Evolutionary conservation across 2,888 invertebrate species (phyloP), one percentile per base, ranked within the genome.

Genomic region (Pachliopta kotzebuea): DNA sequence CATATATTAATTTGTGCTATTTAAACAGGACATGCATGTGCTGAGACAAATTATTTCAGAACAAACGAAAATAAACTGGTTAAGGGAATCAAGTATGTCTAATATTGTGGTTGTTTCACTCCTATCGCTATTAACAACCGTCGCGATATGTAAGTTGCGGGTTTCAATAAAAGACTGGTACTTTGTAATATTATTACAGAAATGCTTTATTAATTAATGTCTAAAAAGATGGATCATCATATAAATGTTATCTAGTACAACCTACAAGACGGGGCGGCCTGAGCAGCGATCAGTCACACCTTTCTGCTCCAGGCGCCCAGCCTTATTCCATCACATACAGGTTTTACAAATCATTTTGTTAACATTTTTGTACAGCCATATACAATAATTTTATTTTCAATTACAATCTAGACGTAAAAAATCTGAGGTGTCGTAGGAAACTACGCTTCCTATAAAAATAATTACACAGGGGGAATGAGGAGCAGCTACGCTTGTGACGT

Each of bases 181-280:
- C 80, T 85, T 90, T 89, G 89, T 90, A 90, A 91, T 91, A 90
- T 93, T 93, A 93, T 93, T 93, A 93, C 93, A 93, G 93, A 93
- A 93, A 93, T 93, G 92, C 93, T 93, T 93, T 93, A 93, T 93
- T 90, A 93, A 93, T 92, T 93, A 93, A 93, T 93, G 91, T 93
- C 93, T 93, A 92, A 92, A 91, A 92, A 93, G 92, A 93, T 93
- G 93, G 92, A 92, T 93, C 92, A 91, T 92, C 92, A 92, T 90
- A 74, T 64, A 91, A 91, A 91, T 86, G 91, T 92, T 86, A 90
- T 90, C 90, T 91, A 90, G 86, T 89, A 90, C 90, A 89, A 89
- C 89, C 89, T 90, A 89, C 86, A 75, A 83, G 85, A 74, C 83
- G 83, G 75, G 85, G 77, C 86, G 84, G 78, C 83, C 75, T 80